These are phyloP conservation scores for Gastracanthus pulcherrimus DNA, from an alignment of 2,888 invertebrate genomes.

Conservation along the genomic window DNA sequence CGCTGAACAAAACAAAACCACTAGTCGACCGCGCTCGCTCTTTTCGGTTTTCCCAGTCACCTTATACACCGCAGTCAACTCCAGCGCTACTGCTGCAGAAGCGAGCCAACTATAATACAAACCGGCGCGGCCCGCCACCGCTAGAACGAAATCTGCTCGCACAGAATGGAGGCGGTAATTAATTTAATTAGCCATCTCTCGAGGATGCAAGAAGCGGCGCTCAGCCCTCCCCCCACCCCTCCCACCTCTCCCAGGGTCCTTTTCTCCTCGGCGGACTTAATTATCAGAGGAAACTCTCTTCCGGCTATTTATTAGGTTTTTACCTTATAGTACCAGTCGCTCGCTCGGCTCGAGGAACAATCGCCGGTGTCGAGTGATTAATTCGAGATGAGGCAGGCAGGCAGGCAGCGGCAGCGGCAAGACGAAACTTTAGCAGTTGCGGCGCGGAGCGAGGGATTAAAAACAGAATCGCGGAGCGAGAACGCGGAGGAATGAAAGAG, in stretches of 20 bases:
- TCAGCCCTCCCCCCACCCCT: not conserved
- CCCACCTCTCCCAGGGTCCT: constrained; percentile 61
- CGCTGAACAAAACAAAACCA: too few species aligned
- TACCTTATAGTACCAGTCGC: constrained; percentile 65
- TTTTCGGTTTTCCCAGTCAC: constrained; percentile 14
- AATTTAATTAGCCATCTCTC: constrained; percentile 75
- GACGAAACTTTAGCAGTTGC: constrained; percentile 39
- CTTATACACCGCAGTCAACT: not conserved
- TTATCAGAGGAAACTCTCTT: constrained; percentile 72
- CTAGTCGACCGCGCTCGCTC: not conserved
- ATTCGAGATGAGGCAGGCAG: constrained; percentile 51
- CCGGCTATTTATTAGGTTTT: constrained; percentile 76
- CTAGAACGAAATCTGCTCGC: constrained; percentile 65
- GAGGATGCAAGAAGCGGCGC: constrained; percentile 69
- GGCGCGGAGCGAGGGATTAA: not conserved
- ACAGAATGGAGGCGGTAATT: constrained; percentile 69
- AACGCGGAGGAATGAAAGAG: constrained; percentile 40
- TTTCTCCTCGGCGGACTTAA: constrained; percentile 74
- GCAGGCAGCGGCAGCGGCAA: not conserved
- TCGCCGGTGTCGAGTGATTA: constrained; percentile 66
- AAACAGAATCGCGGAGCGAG: constrained; percentile 58
- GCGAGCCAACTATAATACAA: constrained; percentile 23
- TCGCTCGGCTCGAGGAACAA: constrained; percentile 65
- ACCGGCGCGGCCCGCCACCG: constrained; percentile 7
- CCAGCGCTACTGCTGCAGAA: not conserved